phyloP scores from a whole-genome alignment of 2,888 invertebrate genomes.

The Xanthorhoe designata region DNA sequence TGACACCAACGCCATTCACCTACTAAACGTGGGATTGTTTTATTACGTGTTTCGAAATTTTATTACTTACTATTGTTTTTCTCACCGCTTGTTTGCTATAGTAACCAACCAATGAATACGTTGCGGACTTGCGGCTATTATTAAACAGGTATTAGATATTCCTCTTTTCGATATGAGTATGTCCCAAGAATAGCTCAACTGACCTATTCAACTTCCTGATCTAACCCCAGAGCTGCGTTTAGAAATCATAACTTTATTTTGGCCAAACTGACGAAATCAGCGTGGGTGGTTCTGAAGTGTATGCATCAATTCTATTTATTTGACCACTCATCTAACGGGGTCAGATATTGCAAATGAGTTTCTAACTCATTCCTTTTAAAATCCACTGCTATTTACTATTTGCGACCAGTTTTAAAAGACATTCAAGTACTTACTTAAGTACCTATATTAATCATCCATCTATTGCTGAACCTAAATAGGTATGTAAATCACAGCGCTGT shows the following conservation, averaged over 20 bases:
- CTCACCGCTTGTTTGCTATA: not conserved
- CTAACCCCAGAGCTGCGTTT: slow-evolving; percentile 20
- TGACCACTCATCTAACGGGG: not conserved
- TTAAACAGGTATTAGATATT: not conserved
- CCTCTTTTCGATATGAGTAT: not conserved
- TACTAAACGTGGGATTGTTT: slow-evolving; percentile 22
- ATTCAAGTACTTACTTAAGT: too few species aligned
- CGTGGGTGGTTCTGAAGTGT: slow-evolving; percentile 29
- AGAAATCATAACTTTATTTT: slow-evolving; percentile 34
- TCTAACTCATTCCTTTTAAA: not conserved
- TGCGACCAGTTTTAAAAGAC: too few species aligned
- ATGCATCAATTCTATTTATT: slow-evolving; percentile 11
- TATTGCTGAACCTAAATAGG: too few species aligned
- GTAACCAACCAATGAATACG: not conserved
- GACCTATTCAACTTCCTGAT: too few species aligned
- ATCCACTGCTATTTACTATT: not conserved
- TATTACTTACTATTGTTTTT: slow-evolving; percentile 3
- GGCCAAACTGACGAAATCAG: slow-evolving; percentile 35
- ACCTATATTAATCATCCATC: too few species aligned
- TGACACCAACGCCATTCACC: slow-evolving; percentile 25
- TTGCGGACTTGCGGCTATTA: not conserved
- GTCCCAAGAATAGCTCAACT: slow-evolving; percentile 19
- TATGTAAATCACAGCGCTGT: too few species aligned
- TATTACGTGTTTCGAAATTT: slow-evolving; percentile 6
- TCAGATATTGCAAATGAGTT: slow-evolving; percentile 1